Evolutionary conservation across 2,797 vertebrate genomes (phyloP).

Genomic region (Setipinna tenuifilis): DNA sequence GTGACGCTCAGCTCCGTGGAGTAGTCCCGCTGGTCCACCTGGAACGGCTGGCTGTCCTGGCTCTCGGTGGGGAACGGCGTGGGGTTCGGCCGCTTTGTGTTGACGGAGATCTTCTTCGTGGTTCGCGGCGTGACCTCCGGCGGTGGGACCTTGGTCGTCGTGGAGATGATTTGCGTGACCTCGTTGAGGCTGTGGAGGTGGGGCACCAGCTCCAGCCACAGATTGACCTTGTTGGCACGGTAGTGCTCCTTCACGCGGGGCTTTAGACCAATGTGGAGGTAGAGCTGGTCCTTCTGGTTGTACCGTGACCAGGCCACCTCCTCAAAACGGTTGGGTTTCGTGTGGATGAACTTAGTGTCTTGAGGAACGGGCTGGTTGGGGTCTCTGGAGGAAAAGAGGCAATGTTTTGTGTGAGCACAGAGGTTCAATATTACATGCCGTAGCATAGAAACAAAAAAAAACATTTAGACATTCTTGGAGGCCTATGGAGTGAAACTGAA

Average conservation of each 20-base stretch:
- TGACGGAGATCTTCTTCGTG: conserved; percentile 88
- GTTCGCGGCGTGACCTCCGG: conserved; percentile 92
- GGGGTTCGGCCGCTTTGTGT: conserved; percentile 83
- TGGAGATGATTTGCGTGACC: conserved; percentile 95
- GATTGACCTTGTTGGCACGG: conserved; percentile 97
- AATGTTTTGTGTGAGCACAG: conserved; percentile 4
- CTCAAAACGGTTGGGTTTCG: conserved; percentile 98
- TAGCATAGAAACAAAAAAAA: conserved; percentile 27
- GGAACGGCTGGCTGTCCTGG: conserved; percentile 92
- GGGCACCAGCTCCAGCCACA: conserved; percentile 98
- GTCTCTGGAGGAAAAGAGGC: conserved; percentile 78
- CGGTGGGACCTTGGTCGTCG: conserved; percentile 96
- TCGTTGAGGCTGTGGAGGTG: conserved; percentile 98
- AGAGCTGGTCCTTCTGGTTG: conserved; percentile 98
- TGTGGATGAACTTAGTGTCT: conserved; percentile 99
- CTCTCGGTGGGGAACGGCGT: conserved; percentile 94
- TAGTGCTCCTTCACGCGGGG: conserved; percentile 99
- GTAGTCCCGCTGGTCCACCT: conserved; percentile 97
- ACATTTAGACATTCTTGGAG: conserved; percentile 41
- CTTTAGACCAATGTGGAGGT: conserved; percentile 98
- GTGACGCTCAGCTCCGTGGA: conserved; percentile 97
- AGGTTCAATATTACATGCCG: background rate
- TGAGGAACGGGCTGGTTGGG: conserved; percentile 98
- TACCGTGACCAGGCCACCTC: conserved; percentile 99
- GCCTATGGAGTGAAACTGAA: conserved; percentile 63